Evolutionary conservation across 1,140 invertebrate genomes (phyloP).

Genomic region (Gryllus bimaculatus): DNA sequence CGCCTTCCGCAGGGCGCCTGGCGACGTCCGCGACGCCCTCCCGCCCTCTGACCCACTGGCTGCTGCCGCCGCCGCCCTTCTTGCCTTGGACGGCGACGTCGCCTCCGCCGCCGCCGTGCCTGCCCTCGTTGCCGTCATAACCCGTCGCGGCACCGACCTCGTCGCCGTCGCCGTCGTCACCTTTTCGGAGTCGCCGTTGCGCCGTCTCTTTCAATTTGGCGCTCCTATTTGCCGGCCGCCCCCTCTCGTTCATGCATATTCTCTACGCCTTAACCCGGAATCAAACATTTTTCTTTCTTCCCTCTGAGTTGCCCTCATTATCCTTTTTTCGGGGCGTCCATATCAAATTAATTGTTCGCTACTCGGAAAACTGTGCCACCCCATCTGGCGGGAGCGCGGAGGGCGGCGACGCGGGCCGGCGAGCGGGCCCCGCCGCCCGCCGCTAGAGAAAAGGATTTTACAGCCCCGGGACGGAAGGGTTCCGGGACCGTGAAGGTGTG

Average conservation of each 20-base stretch:
- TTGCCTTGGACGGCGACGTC: too few relatives aligned
- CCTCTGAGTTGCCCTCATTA: background rate
- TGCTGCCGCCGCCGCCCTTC: too few relatives aligned
- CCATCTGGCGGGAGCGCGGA: background rate
- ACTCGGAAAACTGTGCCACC: background rate
- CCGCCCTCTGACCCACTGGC: too few relatives aligned
- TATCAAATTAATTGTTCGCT: conserved; percentile 13
- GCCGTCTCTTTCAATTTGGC: background rate
- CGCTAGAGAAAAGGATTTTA: conserved; percentile 6
- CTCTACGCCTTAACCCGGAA: background rate
- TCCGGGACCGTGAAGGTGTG: conserved; percentile 8
- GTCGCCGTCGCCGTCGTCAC: background rate
- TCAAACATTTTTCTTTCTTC: conserved; percentile 5
- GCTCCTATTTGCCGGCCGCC: background rate
- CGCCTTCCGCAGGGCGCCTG: too few relatives aligned
- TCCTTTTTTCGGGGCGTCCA: conserved; percentile 1
- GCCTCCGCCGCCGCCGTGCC: too few relatives aligned
- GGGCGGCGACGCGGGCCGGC: too few relatives aligned
- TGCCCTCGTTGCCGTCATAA: too few relatives aligned
- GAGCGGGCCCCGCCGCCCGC: too few relatives aligned
- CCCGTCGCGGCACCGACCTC: too few relatives aligned
- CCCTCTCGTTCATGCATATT: background rate
- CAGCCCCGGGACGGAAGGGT: background rate
- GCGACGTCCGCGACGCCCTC: too few relatives aligned
- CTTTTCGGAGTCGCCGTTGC: background rate